These are phyloP conservation scores for Globia sparganii DNA, from an alignment of 2,888 invertebrate genomes.

Conservation along the genomic window DNA sequence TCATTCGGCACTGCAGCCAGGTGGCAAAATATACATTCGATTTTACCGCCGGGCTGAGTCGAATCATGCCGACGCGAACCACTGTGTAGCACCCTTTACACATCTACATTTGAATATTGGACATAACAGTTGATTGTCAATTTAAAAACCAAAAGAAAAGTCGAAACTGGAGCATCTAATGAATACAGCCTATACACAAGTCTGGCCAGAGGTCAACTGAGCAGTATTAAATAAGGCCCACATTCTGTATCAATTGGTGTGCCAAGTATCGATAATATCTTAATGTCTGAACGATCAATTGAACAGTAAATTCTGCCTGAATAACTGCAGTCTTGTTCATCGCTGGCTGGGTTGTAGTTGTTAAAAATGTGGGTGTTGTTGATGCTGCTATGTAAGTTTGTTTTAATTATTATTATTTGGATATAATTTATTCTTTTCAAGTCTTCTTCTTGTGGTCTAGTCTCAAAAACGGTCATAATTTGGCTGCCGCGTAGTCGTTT, in stretches of 20 bases:
- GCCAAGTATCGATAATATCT: constrained; percentile 43
- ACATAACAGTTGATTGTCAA: background rate
- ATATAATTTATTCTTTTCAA: background rate
- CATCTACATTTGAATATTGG: background rate
- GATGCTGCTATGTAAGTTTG: constrained; percentile 49
- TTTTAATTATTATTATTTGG: constrained; percentile 4
- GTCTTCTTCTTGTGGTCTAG: background rate
- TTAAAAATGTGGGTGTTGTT: constrained; percentile 53
- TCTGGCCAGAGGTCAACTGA: constrained; percentile 44
- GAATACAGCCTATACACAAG: constrained; percentile 24
- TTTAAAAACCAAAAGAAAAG: constrained; percentile 5
- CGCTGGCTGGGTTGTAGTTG: constrained; percentile 13
- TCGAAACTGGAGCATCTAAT: background rate
- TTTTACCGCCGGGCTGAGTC: too few relatives aligned
- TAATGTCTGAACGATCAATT: constrained; percentile 52
- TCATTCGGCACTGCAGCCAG: background rate
- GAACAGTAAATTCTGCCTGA: constrained; percentile 29
- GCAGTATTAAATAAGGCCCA: constrained; percentile 37
- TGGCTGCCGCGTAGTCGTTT: too few relatives aligned
- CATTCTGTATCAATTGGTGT: constrained; percentile 58
- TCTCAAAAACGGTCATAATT: background rate
- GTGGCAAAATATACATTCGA: background rate
- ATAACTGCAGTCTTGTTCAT: constrained; percentile 36
- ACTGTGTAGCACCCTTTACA: background rate
- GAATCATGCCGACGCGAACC: background rate